Evolutionary conservation across 2,113 vertebrate species (phyloP), one percentile per base, ranked within the genome.

Genomic region (Dromiciops gliroides): DNA sequence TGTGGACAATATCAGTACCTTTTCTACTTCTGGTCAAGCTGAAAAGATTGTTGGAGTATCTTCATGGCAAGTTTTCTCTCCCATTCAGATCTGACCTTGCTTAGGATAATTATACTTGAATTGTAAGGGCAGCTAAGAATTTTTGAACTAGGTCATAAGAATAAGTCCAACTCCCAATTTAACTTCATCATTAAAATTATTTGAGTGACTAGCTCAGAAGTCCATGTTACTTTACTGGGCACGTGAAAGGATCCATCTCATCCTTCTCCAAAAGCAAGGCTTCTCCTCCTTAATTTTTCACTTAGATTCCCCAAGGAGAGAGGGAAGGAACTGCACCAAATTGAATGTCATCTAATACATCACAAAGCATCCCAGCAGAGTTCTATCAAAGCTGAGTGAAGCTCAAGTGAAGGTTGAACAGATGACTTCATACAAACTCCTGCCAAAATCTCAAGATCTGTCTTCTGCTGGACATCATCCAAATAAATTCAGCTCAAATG

Each of bases 401-500:
- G 92, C 96, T 98, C 97, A 97, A 94, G 53, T 89, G 92, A 97
- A 98, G 95, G 92, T 96, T 94, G 94, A 97, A 96, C 48, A 0
- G 2, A 96, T 97, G 93, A 94, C 96, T 95, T 98, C 97, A 97
- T 93, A 67, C 44, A 94, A 52, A 48, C 94, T 95, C 91, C 91
- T 97, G 96, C 97, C 97, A 96, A 97, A 96, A 96, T 91, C 50
- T 49, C 88, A 92, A 94, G 94, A 96, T 51, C 94, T 89, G 95
- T 97, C 91, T 1, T 89, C 50, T 1, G 60, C 31, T 98, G 97
- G 97, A 91, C 94, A 90, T 90, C 24, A 95, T 97, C 98, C 98
- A 98, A 98, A 95, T 90, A 93, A 96, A 97, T 96, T 97, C 97
- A 97, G 97, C 96, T 97, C 56, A 96, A 97, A 95, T 95, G 95